Evolutionary conservation across 2,113 vertebrate species (phyloP), one percentile per base, ranked within the genome.

Genomic region (Lichenostomus cassidix): DNA sequence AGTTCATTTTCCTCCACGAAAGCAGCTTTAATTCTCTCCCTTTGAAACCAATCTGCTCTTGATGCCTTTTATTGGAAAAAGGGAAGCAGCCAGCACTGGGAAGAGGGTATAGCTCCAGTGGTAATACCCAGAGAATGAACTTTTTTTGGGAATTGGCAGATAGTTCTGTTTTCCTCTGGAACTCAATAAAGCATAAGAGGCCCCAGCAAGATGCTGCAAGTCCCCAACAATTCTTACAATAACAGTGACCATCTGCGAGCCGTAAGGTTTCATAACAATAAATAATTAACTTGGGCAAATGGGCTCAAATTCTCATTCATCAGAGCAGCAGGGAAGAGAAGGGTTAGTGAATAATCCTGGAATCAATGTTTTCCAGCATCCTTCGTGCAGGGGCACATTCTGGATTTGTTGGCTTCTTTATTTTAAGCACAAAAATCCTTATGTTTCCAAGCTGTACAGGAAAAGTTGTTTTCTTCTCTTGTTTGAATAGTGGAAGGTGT

Each of bases 281-380:
- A 92, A 82, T 56, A 77, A 90, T 89, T 86, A 65, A 68, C 67
- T 86, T 24, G 49, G 80, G 79, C 55, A 92, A 83, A 93, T 95
- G 52, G 80, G 68, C 71, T 78, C 39, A 33, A 44, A 77, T 58
- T 58, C 55, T 69, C 59, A 83, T 90, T 93, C 76, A 65, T 77
- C 79, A 77, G 59, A 92, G 33, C 78, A 73, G 79, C 23, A 11
- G 63, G 35, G 47, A 87, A 69, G 71, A 83, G 74, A 90, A 76
- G 20, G 20, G 25, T 67, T 77, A 79, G 29, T 55, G 75, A 85
- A 37, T 53, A 73, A 82, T 47, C n/a, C 41, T 15, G 18, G 71
- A 85, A 58, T 37, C 20, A 53, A 12, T 33, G 35, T 83, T 92
- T 89, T 88, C 42, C 58, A 77, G n/a, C 59, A 50, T 80, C 75